Base-by-base conservation (phyloP, 64 coral and sea anemone genomes). In the Astreopora myriophthalma region DNA sequence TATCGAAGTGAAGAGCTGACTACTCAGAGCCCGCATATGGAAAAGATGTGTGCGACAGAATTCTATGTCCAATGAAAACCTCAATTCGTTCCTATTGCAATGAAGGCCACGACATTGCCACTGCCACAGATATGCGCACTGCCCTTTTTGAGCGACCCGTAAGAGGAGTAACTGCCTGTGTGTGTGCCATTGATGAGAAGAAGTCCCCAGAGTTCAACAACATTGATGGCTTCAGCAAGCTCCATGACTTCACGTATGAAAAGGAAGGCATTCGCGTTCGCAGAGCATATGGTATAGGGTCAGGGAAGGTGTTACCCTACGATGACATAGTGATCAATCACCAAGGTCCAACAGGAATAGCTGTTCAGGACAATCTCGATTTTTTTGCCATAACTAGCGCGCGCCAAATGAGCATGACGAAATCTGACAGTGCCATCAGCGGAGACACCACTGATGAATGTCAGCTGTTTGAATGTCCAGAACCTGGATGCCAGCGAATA, bases 1-100 rank as follows among this genome's bases (percentile, higher is more conserved):
- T 6, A 71, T 87, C 17, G 25, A 49, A 5, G 68, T 87, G 20
- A 34, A 25, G 26, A 14, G 69, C 5, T 89, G 79, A 89, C 46
- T 89, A 48, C 61, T 94, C 92, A 1, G 92, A 89, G 71, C 92
- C 77, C 20, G 71, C 38, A 8, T 89, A 89, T 34, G 92, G 86
- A 3, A 94, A 94, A 57, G 92, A 94, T 89, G 58, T 89, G 6
- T 94, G 92, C 52, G 92, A 94, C 51, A 58, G 92, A 70, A 84
- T 94, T 67, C 30, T 94, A 24, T 89, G 77, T 11, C 86, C 86
- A 2, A 79, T 94, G 86, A 94, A 76, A 35, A 76, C 24, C 9
- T 11, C 77, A 61, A 85, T 94, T 42, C 60, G 57, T 25, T 35
- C 42, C n/a, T 89, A 75, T 71, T 94, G 85, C 32, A 40, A 80